phyloP scores from a whole-genome alignment of 92 coral and sea anemone species.

The Porites evermanni region DNA sequence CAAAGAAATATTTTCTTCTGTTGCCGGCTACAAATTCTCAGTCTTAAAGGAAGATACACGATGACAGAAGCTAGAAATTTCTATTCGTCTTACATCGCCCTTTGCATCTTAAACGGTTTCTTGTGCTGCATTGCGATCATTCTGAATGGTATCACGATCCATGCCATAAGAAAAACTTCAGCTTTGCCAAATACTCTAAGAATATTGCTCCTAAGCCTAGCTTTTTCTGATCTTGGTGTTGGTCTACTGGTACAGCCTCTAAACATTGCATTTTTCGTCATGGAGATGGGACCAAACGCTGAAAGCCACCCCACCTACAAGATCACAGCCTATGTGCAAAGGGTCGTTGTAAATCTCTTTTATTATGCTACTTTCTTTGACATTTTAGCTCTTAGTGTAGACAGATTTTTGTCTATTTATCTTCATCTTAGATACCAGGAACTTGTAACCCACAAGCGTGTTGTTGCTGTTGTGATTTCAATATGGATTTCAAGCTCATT shows the following conservation, averaged over 20 bases:
- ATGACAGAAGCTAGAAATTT: neutral
- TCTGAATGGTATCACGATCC: neutral
- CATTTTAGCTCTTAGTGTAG: neutral
- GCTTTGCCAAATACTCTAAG: neutral
- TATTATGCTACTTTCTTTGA: neutral
- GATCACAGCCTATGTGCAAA: neutral
- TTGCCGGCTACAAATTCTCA: too few species aligned
- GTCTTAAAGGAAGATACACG: neutral
- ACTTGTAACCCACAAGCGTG: neutral
- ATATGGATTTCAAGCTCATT: neutral
- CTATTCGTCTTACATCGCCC: neutral
- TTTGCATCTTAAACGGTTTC: neutral
- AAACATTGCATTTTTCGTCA: neutral
- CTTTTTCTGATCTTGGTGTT: slow-evolving; percentile 1
- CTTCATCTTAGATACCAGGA: neutral
- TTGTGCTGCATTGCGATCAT: neutral
- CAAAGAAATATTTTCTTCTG: too few species aligned
- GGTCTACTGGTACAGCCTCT: neutral
- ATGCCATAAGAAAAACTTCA: neutral
- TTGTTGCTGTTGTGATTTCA: neutral
- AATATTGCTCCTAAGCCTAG: neutral
- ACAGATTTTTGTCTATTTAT: neutral
- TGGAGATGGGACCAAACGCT: neutral
- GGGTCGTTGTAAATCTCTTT: neutral
- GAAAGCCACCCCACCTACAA: neutral